phyloP scores from a whole-genome alignment of 2,797 vertebrate species.

The Tapera naevia region DNA sequence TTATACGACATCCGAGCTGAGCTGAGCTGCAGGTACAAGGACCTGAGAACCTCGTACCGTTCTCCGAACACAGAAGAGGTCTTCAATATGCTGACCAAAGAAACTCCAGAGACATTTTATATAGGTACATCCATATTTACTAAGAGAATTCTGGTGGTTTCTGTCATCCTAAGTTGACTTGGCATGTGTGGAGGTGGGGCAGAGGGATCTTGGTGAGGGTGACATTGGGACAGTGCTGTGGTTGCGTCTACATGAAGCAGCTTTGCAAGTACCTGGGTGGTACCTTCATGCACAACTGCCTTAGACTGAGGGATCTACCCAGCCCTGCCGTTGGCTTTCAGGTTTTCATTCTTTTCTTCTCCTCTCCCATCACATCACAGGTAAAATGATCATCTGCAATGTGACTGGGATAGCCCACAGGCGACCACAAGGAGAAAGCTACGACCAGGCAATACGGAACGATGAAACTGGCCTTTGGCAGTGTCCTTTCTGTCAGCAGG shows the following conservation, averaged over 20 bases:
- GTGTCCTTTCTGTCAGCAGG: slow-evolving; percentile 98
- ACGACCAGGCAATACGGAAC: slow-evolving; percentile 97
- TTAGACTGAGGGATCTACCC: background rate
- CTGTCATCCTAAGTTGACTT: background rate
- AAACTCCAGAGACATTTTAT: slow-evolving; percentile 98
- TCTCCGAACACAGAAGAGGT: slow-evolving; percentile 96
- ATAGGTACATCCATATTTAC: slow-evolving; percentile 82
- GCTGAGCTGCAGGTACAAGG: slow-evolving; percentile 97
- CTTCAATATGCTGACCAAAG: slow-evolving; percentile 98
- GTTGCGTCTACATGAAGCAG: background rate
- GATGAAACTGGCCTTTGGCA: slow-evolving; percentile 97
- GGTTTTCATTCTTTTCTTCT: background rate
- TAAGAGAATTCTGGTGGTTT: background rate
- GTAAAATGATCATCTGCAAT: slow-evolving; percentile 94
- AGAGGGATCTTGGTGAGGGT: background rate
- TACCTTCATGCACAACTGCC: background rate
- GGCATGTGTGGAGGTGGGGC: background rate
- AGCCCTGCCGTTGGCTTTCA: background rate
- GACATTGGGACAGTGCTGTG: background rate
- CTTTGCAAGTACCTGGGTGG: background rate
- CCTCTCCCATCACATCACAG: slow-evolving; percentile 49
- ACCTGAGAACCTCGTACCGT: slow-evolving; percentile 91
- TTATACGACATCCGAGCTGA: slow-evolving; percentile 97
- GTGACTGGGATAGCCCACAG: slow-evolving; percentile 97
- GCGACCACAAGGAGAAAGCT: slow-evolving; percentile 96